A percentile compares a stretch with the other conserved stretches of the same genome.
Evolutionary conservation across 2,113 vertebrate genomes (phyloP).

Genomic region (Dipodomys stephensi): DNA sequence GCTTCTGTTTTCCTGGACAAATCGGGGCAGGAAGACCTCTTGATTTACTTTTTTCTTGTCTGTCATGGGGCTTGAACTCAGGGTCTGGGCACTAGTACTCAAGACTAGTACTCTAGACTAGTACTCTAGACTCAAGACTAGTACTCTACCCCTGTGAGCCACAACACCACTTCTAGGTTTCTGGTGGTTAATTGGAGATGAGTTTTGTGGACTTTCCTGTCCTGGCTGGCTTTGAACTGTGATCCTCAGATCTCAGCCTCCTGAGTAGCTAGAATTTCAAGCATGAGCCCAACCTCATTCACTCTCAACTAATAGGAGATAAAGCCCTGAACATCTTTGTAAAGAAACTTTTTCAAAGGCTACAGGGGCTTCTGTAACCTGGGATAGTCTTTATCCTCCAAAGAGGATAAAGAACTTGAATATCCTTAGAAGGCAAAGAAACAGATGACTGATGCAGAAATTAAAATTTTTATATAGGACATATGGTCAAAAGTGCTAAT

Average conservation of each 20-base stretch:
- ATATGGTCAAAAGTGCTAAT: background rate
- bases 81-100: no score
- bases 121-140: no score
- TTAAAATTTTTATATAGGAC: background rate
- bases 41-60: no score
- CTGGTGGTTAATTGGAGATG: no score
- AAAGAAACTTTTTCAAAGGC: conserved; percentile 16
- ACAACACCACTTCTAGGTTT: no score
- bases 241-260: background rate
- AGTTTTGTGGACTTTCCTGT: no score
- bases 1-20: conserved; percentile 9
- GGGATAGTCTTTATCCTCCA: background rate
- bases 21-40: background rate
- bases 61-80: no score
- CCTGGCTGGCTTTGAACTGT: no score
- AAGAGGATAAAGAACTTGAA: conserved; percentile 33
- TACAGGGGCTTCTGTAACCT: background rate
- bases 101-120: no score
- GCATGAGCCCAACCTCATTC: background rate
- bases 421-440: conserved; percentile 6
- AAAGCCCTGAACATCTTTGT: background rate
- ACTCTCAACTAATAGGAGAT: background rate
- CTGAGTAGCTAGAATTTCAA: no score
- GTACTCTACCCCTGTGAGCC: no score
- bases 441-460: background rate